Conservation (phyloP, 1,140 invertebrate species). For the Neodiprion pinetum region DNA sequence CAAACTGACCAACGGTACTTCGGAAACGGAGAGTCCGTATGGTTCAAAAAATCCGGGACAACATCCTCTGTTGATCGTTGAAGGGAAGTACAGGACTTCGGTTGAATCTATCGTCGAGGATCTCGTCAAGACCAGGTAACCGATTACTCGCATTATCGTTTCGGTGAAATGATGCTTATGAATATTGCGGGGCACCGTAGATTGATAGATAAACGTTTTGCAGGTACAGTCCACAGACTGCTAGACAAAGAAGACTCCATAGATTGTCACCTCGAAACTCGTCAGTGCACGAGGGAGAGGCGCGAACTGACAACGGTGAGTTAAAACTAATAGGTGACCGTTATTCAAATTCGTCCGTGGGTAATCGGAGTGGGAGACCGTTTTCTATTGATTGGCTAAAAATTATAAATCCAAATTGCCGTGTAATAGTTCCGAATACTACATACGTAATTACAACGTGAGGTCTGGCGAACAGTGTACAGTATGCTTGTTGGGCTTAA, state of each 20-base stretch:
- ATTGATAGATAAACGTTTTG: not conserved
- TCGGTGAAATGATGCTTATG: not conserved
- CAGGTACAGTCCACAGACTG: slow-evolving; percentile 3
- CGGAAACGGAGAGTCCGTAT: no score
- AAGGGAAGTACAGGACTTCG: not conserved
- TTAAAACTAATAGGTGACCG: no score
- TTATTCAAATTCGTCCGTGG: no score
- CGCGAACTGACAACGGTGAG: not conserved
- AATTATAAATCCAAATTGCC: no score
- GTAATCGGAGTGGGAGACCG: no score
- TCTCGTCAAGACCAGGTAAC: not conserved
- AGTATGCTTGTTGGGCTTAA: no score
- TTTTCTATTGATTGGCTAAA: no score
- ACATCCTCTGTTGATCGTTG: not conserved
- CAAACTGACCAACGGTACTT: no score
- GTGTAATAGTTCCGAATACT: no score
- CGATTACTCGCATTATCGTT: not conserved
- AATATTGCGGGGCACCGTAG: not conserved
- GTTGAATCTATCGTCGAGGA: not conserved
- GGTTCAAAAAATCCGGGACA: not conserved
- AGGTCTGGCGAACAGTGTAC: no score
- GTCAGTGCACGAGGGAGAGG: not conserved
- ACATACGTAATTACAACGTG: no score
- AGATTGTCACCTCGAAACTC: not conserved
- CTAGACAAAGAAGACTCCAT: not conserved